Base-by-base conservation (phyloP, 2,797 vertebrate species). In the Arctocebus calabarensis region DNA sequence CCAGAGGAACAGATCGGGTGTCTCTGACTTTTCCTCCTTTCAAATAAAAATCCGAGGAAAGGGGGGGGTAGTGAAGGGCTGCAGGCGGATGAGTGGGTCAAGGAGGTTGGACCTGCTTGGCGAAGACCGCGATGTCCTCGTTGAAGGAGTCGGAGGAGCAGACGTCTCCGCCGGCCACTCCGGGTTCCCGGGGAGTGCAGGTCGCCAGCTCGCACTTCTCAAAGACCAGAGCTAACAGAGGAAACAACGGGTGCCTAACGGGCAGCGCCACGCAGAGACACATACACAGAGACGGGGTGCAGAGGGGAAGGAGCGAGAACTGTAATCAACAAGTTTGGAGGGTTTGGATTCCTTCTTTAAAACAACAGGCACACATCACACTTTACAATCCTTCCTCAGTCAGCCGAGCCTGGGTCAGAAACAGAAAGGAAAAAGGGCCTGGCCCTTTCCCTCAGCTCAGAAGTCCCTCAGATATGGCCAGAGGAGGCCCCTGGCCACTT, bases 191-290 rank as follows among this genome's bases (percentile, higher is more conserved):
- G 98, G 99, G 99, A 97, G 99, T 99, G 98, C 99, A 99, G 98
- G 99, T 99, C 99, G 99, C 99, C 99, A 99, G 98, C 99, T 99
- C 99, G 98, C 99, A 99, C 99, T 99, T 99, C 99, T 99, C 99
- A 99, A 99, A 99, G 98, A 99, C 99, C 99, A 99, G 99, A 91
- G 99, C 99, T 99, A 99, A 99, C 98, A 99, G 99, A 98, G 99
- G 99, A 98, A 99, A 99, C 98, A 99, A 99, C 98, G 99, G 99
- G 99, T 99, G 99, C 99, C 99, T 99, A 99, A 98, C 98, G 98
- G 98, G 98, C 98, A 98, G 98, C 97, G 98, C 98, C 98, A 98
- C 97, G 98, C 98, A 98, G 98, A 98, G 97, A 97, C 94, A 97
- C 90, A 97, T 94, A 97, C 94, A 98, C 96, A 93, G 97, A 97